Percentiles rank a stretch among this genome's conserved stretches.
Evolutionary conservation across 1,140 invertebrate species (phyloP).

Genomic region (Chrysomallon squamiferum): DNA sequence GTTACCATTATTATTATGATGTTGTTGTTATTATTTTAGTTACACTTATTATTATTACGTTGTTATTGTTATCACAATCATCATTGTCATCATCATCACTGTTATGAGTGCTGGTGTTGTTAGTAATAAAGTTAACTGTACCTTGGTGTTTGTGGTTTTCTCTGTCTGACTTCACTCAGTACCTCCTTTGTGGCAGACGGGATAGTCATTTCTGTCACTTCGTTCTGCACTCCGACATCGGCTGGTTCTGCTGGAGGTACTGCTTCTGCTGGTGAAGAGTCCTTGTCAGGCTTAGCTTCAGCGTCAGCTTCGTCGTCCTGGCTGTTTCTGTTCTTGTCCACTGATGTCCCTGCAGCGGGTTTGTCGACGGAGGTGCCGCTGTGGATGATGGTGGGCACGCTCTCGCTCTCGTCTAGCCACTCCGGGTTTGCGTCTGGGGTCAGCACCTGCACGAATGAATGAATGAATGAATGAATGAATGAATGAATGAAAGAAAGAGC

Average conservation of each 20-base stretch:
- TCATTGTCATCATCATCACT: too few species aligned
- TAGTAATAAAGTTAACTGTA: too few species aligned
- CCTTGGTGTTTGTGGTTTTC: constrained; percentile 9
- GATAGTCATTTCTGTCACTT: background rate
- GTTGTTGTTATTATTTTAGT: too few species aligned
- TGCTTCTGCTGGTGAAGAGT: background rate
- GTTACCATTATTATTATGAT: too few species aligned
- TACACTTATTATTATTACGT: too few species aligned
- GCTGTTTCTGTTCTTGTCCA: background rate
- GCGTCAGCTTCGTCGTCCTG: background rate
- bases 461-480: too few species aligned
- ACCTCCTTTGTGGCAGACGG: background rate
- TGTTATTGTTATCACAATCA: too few species aligned
- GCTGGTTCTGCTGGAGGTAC: background rate
- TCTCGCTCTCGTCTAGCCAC: constrained; percentile 33
- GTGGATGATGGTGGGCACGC: constrained; percentile 6
- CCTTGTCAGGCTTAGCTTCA: background rate
- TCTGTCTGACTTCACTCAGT: background rate
- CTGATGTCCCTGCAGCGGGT: constrained; percentile 1
- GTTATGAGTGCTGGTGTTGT: too few species aligned
- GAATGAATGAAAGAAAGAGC: too few species aligned
- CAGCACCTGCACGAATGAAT: constrained; percentile 47
- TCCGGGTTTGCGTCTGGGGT: constrained; percentile 38
- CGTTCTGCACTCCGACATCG: background rate
- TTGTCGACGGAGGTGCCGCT: constrained; percentile 2